phyloP scores from a whole-genome alignment of 2,113 vertebrate genomes.

The human (Homo sapiens) region DNA sequence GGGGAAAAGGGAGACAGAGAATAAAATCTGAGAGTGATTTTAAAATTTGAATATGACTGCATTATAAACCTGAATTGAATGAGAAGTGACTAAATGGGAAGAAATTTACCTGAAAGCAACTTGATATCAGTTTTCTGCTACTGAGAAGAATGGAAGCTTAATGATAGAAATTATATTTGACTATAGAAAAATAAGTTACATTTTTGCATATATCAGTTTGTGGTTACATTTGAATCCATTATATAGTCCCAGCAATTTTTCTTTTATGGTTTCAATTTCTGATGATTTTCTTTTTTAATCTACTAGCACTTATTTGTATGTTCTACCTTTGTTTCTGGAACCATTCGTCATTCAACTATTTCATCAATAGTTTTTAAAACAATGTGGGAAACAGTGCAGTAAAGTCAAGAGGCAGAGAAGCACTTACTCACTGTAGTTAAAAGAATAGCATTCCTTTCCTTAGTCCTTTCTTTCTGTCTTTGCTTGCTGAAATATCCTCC shows the following conservation, averaged over 20 bases:
- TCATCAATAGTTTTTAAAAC: conserved; percentile 44
- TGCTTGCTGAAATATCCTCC: neutral
- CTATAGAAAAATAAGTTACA: conserved; percentile 73
- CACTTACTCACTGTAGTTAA: neutral
- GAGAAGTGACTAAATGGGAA: conserved; percentile 66
- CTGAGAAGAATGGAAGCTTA: conserved; percentile 67
- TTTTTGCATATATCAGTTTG: conserved; percentile 70
- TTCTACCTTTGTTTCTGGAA: neutral
- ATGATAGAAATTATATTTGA: conserved; percentile 76
- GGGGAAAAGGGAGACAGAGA: conserved; percentile 6
- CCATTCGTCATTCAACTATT: conserved; percentile 22
- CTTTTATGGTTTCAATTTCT: conserved; percentile 54
- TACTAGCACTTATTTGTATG: conserved; percentile 45
- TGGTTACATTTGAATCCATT: conserved; percentile 72
- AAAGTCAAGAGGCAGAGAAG: conserved; percentile 14
- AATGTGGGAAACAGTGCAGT: conserved; percentile 23
- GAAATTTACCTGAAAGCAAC: conserved; percentile 78
- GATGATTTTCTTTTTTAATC: conserved; percentile 60
- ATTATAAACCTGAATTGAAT: conserved; percentile 65
- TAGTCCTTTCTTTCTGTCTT: neutral
- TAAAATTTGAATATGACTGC: conserved; percentile 31
- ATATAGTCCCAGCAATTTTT: conserved; percentile 60
- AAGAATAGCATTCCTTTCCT: neutral
- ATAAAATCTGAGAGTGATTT: conserved; percentile 61
- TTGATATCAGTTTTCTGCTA: conserved; percentile 62